Base-by-base conservation (phyloP, 1,140 invertebrate genomes). In the Drosophila lacertosa region DNA sequence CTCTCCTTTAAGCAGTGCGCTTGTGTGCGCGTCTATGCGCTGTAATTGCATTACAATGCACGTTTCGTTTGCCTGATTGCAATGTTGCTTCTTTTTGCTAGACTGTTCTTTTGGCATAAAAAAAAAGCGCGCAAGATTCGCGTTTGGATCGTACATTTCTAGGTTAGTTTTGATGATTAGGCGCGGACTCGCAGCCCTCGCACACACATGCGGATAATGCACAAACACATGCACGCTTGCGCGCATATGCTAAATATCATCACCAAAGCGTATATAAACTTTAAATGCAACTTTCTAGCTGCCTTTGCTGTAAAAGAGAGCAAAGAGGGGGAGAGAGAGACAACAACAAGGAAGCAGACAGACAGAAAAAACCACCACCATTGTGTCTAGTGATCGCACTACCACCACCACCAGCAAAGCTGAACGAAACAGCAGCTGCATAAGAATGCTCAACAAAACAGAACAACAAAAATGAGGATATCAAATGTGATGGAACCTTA, bases 401-500 rank as follows among this genome's bases (percentile, higher is more conserved):
- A 89, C 90, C 72, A 83, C 74, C 66, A 81, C 71, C 67, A 77
- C 89, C 32, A 71, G 74, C 29, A 66, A 69, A 45, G 66, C 54
- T 40, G 45, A 51, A 39, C 45, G 26, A 20, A 70, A 37, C 42
- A 32, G 72, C 83, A 89, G 78, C 83, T 89, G 84, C 83, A 77
- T 79, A 78, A 70, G 62, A 89, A 89, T 89, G 62, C 42, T 39
- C 18, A 44, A 63, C 42, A 32, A 22, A n/a, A 16, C 3, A 39
- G 24, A 40, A 33, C 48, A 58, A 57, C 32, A 58, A 29, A 59
- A 51, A 54, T 58, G n/a, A 42, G 32, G 45, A 72, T 55, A 18
- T 42, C 33, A 53, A 65, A 24, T 62, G 33, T 26, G 48, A 18
- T 47, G 33, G 58, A 42, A 80, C 50, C 80, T 89, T 78, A 89